Conservation (phyloP, 2,113 vertebrate species). For the Heterotis niloticus region DNA sequence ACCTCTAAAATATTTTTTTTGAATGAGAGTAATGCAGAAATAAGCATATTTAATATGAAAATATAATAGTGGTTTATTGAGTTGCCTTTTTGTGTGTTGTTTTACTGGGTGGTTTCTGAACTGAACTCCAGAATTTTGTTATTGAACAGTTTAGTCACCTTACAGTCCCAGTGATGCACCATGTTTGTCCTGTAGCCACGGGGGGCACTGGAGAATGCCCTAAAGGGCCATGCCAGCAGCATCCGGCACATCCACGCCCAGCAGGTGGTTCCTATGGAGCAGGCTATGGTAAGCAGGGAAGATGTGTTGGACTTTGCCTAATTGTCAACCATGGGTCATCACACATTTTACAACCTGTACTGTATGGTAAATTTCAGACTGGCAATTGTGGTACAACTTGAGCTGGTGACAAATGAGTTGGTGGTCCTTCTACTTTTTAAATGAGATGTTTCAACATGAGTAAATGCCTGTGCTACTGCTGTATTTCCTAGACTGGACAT, state of each 20-base stretch:
- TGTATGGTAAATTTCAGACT: too few relatives aligned
- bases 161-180: not conserved
- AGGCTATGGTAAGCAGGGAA: slow-evolving; percentile 74
- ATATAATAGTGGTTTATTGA: too few relatives aligned
- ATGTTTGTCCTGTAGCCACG: slow-evolving; percentile 63
- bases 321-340: too few relatives aligned
- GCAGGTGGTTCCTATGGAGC: slow-evolving; percentile 77
- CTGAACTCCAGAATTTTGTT: not conserved
- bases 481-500: not conserved
- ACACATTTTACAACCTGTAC: too few relatives aligned
- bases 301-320: too few relatives aligned
- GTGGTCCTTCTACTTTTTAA: too few relatives aligned
- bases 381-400: too few relatives aligned
- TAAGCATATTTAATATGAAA: not conserved
- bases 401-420: too few relatives aligned
- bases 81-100: not conserved
- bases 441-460: not conserved
- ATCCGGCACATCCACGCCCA: slow-evolving; percentile 74
- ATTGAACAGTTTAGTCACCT: not conserved
- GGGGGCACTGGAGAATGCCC: slow-evolving; percentile 75
- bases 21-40: too few relatives aligned
- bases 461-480: not conserved
- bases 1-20: too few relatives aligned
- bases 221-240: slow-evolving; percentile 73
- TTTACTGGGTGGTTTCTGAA: not conserved